phyloP scores from a whole-genome alignment of 2,797 vertebrate genomes.

The Acropternis orthonyx region DNA sequence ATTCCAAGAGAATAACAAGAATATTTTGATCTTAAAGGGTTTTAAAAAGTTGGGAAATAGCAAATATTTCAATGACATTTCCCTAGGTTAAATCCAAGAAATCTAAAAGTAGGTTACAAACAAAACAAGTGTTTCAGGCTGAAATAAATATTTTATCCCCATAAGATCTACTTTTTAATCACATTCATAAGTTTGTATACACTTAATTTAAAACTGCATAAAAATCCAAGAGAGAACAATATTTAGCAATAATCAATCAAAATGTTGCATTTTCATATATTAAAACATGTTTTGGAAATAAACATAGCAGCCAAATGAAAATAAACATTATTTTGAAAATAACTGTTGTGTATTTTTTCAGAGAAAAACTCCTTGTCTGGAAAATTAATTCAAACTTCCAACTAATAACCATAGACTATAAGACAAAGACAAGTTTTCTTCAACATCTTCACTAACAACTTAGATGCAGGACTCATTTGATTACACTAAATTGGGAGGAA shows the following conservation, averaged over 20 bases:
- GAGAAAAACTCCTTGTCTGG: background rate
- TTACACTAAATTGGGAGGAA: no score
- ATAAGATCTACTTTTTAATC: background rate
- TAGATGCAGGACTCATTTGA: background rate
- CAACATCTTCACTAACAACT: background rate
- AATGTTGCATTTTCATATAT: background rate
- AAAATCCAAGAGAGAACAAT: background rate
- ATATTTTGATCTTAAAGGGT: background rate
- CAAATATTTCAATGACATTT: background rate
- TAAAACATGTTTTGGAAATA: background rate
- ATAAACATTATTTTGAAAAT: background rate
- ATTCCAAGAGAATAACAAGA: background rate
- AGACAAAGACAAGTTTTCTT: background rate
- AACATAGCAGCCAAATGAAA: rapidly evolving
- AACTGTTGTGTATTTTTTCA: background rate
- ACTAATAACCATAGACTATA: background rate
- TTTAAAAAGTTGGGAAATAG: background rate
- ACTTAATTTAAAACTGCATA: background rate
- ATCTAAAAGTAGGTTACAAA: background rate
- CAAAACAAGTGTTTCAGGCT: background rate
- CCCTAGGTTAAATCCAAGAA: background rate
- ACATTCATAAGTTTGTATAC: background rate
- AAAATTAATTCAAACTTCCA: background rate
- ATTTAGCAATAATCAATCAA: background rate
- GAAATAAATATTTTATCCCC: background rate